phyloP scores from a whole-genome alignment of 2,888 invertebrate species.

The Eumacrocentrus americanus region DNA sequence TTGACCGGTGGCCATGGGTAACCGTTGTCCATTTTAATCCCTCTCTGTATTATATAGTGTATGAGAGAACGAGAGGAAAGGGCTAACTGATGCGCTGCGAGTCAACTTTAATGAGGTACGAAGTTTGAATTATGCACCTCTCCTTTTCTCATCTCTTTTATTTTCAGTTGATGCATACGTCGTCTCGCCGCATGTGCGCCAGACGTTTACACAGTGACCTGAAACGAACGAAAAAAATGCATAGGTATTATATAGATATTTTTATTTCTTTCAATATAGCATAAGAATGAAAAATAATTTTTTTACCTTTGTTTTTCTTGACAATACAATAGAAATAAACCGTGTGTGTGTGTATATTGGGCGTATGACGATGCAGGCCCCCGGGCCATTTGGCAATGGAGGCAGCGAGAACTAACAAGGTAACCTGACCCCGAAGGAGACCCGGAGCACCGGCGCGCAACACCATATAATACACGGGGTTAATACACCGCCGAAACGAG shows the following conservation, averaged over 20 bases:
- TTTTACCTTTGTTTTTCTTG: constrained; percentile 9
- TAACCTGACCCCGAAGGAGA: constrained; percentile 50
- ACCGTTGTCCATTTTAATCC: constrained; percentile 45
- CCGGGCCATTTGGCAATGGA: constrained; percentile 38
- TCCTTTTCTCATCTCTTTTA: constrained; percentile 30
- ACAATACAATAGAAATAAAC: constrained; percentile 15
- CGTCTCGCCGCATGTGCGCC: not conserved
- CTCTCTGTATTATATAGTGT: constrained; percentile 29
- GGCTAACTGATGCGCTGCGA: constrained; percentile 37
- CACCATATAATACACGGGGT: constrained; percentile 34
- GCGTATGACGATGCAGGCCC: not conserved
- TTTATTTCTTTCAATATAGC: not conserved
- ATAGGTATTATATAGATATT: not conserved
- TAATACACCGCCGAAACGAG: constrained; percentile 46
- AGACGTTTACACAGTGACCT: not conserved
- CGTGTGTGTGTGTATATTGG: not conserved
- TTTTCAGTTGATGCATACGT: constrained; percentile 1
- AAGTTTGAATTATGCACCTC: constrained; percentile 56
- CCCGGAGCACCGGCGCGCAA: constrained; percentile 25
- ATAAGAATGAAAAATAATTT: not conserved
- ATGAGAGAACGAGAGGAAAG: constrained; percentile 23
- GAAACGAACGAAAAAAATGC: not conserved
- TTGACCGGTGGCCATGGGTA: constrained; percentile 45
- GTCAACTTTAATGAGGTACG: constrained; percentile 56
- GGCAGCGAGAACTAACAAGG: constrained; percentile 56